Evolutionary conservation across 2,113 vertebrate species (phyloP).

Genomic region (Turdus rufiventris): DNA sequence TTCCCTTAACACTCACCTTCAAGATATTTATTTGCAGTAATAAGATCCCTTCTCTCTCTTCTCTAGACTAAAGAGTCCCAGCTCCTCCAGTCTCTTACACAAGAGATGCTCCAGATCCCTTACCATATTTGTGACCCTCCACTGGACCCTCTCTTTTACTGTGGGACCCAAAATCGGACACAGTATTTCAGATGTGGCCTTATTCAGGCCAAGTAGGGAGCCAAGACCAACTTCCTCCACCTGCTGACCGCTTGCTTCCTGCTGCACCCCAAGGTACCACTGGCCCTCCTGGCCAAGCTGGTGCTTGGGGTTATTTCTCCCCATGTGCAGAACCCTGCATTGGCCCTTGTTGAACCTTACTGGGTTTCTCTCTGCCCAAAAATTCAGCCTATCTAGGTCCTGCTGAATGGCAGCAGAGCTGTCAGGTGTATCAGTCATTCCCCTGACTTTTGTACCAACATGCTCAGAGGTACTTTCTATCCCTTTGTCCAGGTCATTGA

Average conservation of each 20-base stretch:
- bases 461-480: background rate
- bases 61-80: background rate
- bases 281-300: background rate
- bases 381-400: background rate
- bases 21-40: background rate
- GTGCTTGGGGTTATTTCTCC: background rate
- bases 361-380: background rate
- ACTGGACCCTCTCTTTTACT: background rate
- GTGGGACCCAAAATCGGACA: background rate
- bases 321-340: background rate
- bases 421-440: no score
- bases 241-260: background rate
- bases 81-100: background rate
- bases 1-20: background rate
- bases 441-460: fast-evolving
- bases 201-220: background rate
- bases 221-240: background rate
- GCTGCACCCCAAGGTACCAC: fast-evolving
- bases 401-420: background rate
- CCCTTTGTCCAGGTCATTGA: background rate
- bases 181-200: background rate
- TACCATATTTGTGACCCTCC: fast-evolving
- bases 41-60: background rate
- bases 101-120: background rate
- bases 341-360: background rate